Evolutionary conservation across 2,113 vertebrate genomes (phyloP).

Genomic region (Chloroceryle aenea): DNA sequence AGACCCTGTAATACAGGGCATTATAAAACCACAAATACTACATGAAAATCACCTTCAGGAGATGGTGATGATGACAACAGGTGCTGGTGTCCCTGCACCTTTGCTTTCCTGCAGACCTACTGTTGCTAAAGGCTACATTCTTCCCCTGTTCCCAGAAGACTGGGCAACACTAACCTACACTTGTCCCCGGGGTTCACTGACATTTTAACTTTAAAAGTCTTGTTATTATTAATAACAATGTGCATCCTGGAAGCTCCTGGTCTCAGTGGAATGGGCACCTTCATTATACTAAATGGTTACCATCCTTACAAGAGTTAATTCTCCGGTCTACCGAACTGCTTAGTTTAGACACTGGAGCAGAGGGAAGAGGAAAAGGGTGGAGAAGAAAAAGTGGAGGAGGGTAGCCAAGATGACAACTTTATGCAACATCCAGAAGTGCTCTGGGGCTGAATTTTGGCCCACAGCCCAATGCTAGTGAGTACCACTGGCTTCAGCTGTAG

Average conservation of each 20-base stretch:
- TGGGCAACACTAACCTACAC: not conserved
- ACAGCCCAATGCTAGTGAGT: not conserved
- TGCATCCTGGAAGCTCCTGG: not conserved
- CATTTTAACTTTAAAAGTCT: not conserved
- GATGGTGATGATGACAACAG: not conserved
- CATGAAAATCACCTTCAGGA: not conserved
- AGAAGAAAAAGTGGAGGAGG: not conserved
- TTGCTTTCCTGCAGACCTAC: not conserved
- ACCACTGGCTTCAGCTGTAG: not conserved
- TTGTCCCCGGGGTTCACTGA: not conserved
- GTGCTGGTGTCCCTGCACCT: not conserved
- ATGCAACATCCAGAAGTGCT: not conserved
- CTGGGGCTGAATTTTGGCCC: not conserved
- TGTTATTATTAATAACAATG: not conserved
- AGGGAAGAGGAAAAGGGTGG: not conserved
- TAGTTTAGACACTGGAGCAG: not conserved
- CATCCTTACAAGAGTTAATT: not conserved
- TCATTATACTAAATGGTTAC: not conserved
- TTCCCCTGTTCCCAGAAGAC: not conserved
- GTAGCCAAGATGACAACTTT: not conserved
- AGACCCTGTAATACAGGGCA: not conserved
- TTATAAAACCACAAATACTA: not conserved
- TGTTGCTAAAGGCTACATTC: not conserved
- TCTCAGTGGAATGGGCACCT: not conserved
- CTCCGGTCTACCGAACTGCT: not conserved